Conservation (phyloP, 2,797 vertebrate species). For the Balearica regulorum region DNA sequence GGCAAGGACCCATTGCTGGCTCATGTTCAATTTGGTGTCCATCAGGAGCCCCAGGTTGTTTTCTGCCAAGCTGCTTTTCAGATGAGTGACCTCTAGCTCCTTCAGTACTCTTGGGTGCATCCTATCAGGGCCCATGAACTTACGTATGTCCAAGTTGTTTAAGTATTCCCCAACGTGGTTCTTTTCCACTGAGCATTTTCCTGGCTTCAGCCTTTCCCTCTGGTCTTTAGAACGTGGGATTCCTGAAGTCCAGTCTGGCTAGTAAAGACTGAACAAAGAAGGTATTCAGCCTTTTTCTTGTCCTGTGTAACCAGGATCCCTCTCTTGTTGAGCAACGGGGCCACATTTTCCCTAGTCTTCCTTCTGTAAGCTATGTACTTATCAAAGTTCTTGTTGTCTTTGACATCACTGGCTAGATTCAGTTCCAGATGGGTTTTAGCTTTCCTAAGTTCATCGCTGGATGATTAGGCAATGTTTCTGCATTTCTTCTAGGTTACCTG, state of each 20-base stretch:
- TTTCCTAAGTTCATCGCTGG: neutral
- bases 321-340: neutral
- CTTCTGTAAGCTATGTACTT: neutral
- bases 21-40: neutral
- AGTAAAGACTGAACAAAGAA: neutral
- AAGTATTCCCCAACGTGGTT: neutral
- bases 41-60: neutral
- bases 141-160: neutral
- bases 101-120: neutral
- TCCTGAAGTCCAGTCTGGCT: neutral
- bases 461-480: accelerated
- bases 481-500: neutral
- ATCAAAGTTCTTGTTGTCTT: neutral
- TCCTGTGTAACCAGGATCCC: neutral
- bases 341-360: neutral
- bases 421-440: neutral
- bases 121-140: neutral
- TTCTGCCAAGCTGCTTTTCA: neutral
- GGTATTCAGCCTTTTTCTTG: neutral
- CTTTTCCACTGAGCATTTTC: neutral
- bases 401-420: neutral
- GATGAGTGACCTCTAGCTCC: neutral
- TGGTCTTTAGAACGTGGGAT: neutral
- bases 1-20: neutral
- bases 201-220: neutral